Evolutionary conservation across 2,888 invertebrate species (phyloP), one percentile per base, ranked within the genome.

Genomic region (Drosophila yooni): DNA sequence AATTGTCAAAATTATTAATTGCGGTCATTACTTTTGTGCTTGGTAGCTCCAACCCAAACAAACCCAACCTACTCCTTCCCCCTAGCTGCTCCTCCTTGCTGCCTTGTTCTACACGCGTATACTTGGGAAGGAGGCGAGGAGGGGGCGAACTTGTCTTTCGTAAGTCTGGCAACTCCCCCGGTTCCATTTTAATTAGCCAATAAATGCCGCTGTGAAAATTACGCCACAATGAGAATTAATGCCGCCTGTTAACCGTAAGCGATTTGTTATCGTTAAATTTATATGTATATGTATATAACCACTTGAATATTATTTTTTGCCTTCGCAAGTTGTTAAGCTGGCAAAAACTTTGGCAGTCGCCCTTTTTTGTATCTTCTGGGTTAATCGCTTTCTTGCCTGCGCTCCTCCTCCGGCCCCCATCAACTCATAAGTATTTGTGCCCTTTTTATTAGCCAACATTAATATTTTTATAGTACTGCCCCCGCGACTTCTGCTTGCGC

Each of bases 1-100:
- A 91, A 91, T 89, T 88, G 86, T 90, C 91, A 82, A 85, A 89
- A 88, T 90, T 92, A 92, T 92, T 92, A 91, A 91, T 84, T 88
- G 91, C 76, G 77, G 70, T 70, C 85, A 88, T 89, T 83, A 81
- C 69, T 73, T 56, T 59, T 53, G 48, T 54, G 38, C 54, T 48
- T 38, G 25, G 18, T 43, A 25, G 25, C 31, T n/a, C 5, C 8
- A 50, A 27, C 40, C 27, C 13, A 4, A 46, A 11, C 40, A 29
- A 6, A 21, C 31, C 31, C 25, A 13, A n/a, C 18, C 33, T 11
- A 3, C 34, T 15, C 18, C 27, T 6, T 3, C 38, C 27, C 2
- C 13, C 13, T 2, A 27, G 8, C 38, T 25, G 46, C 48, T 36
- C 33, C 48, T 46, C n/a, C 58, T 63, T 38, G 15, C 10, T 59